phyloP scores from a whole-genome alignment of 2,113 vertebrate species.

The Manacus vitellinus region DNA sequence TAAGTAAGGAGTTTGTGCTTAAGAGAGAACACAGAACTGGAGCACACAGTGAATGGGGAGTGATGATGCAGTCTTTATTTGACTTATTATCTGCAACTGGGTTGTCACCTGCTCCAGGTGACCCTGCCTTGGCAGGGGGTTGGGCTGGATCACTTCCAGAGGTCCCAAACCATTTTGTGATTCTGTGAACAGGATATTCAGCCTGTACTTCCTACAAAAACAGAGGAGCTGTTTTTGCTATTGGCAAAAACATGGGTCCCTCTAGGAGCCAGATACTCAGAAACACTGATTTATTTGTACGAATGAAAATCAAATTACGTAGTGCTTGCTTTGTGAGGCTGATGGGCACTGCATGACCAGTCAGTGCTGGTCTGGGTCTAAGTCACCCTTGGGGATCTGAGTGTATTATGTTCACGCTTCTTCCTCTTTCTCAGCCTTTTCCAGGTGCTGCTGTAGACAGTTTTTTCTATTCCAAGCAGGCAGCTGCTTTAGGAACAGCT shows the following conservation, averaged over 20 bases:
- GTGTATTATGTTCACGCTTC: not conserved
- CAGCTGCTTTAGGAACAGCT: not conserved
- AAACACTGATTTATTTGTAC: not conserved
- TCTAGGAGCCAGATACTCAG: not conserved
- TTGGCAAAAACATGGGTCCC: not conserved
- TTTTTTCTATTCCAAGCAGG: not conserved
- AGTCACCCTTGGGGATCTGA: not conserved
- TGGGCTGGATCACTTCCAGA: not conserved
- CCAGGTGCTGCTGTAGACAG: not conserved
- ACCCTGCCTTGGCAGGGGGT: not conserved
- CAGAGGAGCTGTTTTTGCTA: not conserved
- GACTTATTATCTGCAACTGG: not conserved
- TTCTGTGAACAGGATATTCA: not conserved
- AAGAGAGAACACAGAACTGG: not conserved
- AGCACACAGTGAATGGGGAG: not conserved
- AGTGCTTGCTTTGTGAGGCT: not conserved
- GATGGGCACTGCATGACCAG: not conserved
- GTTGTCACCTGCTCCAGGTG: not conserved
- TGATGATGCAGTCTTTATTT: not conserved
- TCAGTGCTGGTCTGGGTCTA: not conserved
- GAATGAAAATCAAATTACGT: not conserved
- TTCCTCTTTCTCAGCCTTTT: not conserved
- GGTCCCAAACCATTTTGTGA: not conserved
- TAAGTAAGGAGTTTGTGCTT: not conserved
- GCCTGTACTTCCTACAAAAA: not conserved